A percentile compares a stretch with the other conserved stretches of the same genome.
phyloP scores from a whole-genome alignment of 2,797 vertebrate species.

The Sebastiscus albofasciatus region DNA sequence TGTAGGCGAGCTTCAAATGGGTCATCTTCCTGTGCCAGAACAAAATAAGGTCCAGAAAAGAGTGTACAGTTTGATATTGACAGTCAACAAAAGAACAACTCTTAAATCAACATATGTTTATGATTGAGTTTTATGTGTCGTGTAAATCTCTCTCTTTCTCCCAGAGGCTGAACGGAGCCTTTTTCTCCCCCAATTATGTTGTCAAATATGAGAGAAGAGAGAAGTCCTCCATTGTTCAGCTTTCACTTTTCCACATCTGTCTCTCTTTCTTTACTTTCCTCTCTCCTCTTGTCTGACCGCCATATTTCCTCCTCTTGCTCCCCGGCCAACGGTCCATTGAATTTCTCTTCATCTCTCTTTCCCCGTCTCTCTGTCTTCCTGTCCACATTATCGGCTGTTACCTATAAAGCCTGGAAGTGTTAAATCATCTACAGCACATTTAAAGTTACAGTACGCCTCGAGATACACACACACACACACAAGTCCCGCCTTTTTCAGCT shows the following conservation, averaged over 20 bases:
- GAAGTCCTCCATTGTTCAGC: conserved; percentile 42
- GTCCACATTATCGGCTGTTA: background rate
- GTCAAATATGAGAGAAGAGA: conserved; percentile 52
- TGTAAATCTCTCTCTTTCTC: background rate
- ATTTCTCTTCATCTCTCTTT: conserved; percentile 8
- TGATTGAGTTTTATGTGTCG: background rate
- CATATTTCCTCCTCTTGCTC: conserved; percentile 25
- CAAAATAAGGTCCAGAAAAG: background rate
- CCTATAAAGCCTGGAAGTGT: background rate
- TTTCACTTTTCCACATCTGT: conserved; percentile 12
- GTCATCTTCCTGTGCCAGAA: background rate
- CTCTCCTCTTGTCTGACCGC: background rate
- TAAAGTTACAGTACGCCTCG: background rate
- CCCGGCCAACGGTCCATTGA: background rate
- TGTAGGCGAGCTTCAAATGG: background rate
- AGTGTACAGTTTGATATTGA: background rate
- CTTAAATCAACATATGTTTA: too few species aligned
- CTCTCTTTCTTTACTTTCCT: background rate
- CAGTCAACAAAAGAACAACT: too few species aligned
- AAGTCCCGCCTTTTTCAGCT: background rate
- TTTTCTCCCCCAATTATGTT: conserved; percentile 53
- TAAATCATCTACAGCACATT: background rate
- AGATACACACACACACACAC: background rate
- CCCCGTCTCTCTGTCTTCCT: background rate
- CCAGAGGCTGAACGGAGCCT: conserved; percentile 22